Evolutionary conservation across 2,797 vertebrate species (phyloP).

Genomic region (Naso thynnoides): DNA sequence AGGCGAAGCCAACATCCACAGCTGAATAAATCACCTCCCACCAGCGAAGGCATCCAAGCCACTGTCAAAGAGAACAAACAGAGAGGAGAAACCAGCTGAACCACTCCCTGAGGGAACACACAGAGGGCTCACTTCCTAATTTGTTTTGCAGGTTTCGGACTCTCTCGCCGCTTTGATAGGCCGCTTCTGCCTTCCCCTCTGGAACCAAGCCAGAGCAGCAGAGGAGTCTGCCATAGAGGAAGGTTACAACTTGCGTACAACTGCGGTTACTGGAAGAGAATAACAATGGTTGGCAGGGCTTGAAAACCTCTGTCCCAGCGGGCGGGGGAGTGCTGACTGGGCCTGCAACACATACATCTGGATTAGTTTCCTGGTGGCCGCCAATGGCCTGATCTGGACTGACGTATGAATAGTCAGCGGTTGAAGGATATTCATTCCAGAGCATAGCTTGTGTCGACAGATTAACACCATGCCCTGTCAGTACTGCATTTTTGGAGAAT

Average conservation of each 20-base stretch:
- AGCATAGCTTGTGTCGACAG: constrained; percentile 67
- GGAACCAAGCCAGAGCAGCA: constrained; percentile 75
- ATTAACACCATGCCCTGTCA: constrained; percentile 64
- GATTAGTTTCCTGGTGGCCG: constrained; percentile 83
- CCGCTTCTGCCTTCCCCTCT: constrained; percentile 71
- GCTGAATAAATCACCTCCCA: constrained; percentile 79
- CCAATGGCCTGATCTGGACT: constrained; percentile 74
- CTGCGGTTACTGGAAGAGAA: constrained; percentile 80
- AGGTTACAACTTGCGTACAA: constrained; percentile 85
- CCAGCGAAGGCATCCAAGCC: constrained; percentile 60
- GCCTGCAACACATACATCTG: constrained; percentile 80
- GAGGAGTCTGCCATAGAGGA: constrained; percentile 74
- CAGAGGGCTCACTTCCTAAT: constrained; percentile 78
- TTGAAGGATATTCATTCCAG: constrained; percentile 78
- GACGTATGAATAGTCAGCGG: constrained; percentile 77
- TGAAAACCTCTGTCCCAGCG: constrained; percentile 79
- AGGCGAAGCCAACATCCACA: constrained; percentile 50
- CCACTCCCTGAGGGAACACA: constrained; percentile 73
- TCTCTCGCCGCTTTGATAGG: constrained; percentile 67
- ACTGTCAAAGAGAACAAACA: constrained; percentile 76
- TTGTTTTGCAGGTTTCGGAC: constrained; percentile 76
- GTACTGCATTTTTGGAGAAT: constrained; percentile 41
- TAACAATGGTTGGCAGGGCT: constrained; percentile 87
- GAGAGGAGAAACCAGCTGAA: constrained; percentile 67
- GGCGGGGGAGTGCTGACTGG: constrained; percentile 75